phyloP scores from a whole-genome alignment of 2,113 vertebrate genomes.

The Pica pica region DNA sequence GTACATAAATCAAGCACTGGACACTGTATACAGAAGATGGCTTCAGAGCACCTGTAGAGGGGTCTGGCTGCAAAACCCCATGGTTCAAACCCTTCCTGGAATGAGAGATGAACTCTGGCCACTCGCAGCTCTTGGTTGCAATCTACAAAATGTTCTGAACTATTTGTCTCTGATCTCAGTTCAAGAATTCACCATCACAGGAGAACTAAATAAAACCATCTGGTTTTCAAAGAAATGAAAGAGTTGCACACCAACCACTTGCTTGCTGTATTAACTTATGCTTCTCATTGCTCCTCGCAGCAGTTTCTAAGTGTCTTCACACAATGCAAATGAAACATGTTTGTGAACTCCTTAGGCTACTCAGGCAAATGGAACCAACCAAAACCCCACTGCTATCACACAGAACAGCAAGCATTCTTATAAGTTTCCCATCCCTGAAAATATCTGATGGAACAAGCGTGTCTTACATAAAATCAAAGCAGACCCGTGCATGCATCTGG shows the following conservation, averaged over 20 bases:
- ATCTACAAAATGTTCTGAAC: background rate
- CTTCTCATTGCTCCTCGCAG: background rate
- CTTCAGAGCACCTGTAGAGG: background rate
- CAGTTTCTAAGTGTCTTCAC: background rate
- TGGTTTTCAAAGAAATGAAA: background rate
- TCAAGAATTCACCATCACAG: background rate
- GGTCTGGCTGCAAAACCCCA: background rate
- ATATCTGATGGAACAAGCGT: background rate
- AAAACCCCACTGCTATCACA: background rate
- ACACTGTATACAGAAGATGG: background rate
- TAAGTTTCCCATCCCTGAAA: background rate
- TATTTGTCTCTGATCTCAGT: background rate
- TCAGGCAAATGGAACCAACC: background rate
- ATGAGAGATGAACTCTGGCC: background rate
- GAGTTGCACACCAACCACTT: background rate
- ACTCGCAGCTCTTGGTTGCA: background rate
- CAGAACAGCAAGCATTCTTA: background rate
- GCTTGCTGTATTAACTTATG: background rate
- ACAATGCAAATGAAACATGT: background rate
- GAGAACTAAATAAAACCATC: background rate
- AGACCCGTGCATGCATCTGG: background rate
- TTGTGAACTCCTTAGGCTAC: conserved; percentile 7
- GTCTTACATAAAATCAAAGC: background rate
- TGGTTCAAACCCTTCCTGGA: background rate
- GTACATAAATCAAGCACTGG: background rate